Evolutionary conservation across 2,113 vertebrate genomes (phyloP), one percentile per base, ranked within the genome.

Genomic region (Rattus rattus): DNA sequence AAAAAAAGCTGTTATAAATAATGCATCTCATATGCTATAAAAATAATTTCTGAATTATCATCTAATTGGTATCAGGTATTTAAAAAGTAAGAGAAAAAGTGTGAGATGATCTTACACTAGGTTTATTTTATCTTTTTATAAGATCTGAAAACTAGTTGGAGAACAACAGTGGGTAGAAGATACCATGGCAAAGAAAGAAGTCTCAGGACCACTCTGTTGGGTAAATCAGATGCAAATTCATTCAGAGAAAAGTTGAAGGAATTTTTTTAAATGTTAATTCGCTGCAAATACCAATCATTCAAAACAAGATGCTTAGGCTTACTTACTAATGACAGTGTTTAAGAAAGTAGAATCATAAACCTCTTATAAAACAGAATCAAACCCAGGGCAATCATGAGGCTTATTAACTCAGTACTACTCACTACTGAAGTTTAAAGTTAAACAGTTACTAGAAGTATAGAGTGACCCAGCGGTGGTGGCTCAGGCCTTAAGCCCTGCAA

Each of bases 31-130:
- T 54, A 43, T 47, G 59, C 13, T 67, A 73, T 39, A 56, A 72
- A 72, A 83, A 92, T 92, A n/a, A 61, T 75, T 65, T 93, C 59
- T 92, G 33, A 94, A 88, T 84, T 65, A 59, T 11, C n/a, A 63
- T 73, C 76, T 80, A 33, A 69, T 1, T 61, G 10, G 56, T 65
- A 88, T 93, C 84, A 96, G n/a, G 10, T 77, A 69, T 3, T 81
- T 9, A 28, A 84, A 88, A 4, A 33, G 20, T 26, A 49, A 39
- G 7, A 87, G 61, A 39, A 12, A 92, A 36, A 16, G 88, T 63
- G 39, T 20, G 81, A 67, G 76, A 59, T 20, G 4, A 17, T 10
- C 73, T 79, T 47, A 70, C 70, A 80, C 72, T n/a, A 76, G 28
- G 17, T 75, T 94, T 54, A 49, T 59, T 59, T 93, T 72, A 81